These are phyloP conservation scores for Hydraecia micacea DNA, from an alignment of 2,888 invertebrate species.

Conservation along the genomic window DNA sequence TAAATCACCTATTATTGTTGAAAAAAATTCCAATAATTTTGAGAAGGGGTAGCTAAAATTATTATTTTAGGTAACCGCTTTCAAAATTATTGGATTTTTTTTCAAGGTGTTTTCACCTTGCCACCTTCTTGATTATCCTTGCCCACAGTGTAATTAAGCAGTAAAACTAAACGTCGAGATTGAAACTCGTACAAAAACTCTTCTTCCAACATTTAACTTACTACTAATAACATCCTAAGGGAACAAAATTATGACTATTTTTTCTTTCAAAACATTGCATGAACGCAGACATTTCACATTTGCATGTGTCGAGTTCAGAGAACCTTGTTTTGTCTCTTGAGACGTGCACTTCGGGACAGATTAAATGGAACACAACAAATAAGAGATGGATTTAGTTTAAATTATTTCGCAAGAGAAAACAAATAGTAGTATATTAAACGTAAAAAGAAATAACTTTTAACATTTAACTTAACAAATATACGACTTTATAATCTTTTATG, in stretches of 20 bases:
- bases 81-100: no score
- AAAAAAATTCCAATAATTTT: no score
- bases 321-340: conserved; percentile 54
- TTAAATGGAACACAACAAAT: conserved; percentile 7
- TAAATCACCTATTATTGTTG: no score
- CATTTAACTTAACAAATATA: neutral
- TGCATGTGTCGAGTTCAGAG: conserved; percentile 54
- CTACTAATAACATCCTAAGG: neutral
- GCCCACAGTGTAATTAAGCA: neutral
- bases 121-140: no score
- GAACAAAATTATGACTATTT: neutral
- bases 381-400: neutral
- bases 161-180: neutral
- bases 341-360: conserved; percentile 44
- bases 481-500: neutral
- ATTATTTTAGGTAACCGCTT: no score
- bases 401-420: no score
- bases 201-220: neutral
- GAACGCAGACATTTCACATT: conserved; percentile 43
- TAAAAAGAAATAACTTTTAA: neutral
- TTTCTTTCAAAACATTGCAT: conserved; percentile 13
- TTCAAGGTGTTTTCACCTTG: no score
- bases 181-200: neutral
- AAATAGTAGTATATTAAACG: neutral
- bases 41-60: no score